These are phyloP conservation scores for Drosophila eugracilis DNA, from an alignment of 1,140 invertebrate genomes.

Conservation along the genomic window DNA sequence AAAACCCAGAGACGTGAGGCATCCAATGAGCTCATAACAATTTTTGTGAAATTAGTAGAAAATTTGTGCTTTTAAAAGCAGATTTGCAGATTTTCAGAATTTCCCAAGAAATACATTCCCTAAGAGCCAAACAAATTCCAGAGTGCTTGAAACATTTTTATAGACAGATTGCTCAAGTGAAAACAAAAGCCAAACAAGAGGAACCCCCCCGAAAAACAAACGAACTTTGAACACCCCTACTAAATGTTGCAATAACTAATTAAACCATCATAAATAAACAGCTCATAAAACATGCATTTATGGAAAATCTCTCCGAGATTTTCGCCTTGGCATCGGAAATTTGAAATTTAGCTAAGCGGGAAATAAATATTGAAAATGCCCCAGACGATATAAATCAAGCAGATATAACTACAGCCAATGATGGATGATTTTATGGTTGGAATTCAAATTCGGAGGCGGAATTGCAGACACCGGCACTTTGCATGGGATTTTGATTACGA, in stretches of 20 bases:
- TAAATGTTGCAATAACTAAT: slow-evolving; percentile 17
- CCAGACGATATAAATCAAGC: slow-evolving; percentile 64
- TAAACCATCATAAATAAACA: slow-evolving; percentile 41
- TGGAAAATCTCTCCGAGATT: slow-evolving; percentile 12
- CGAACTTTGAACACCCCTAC: slow-evolving; percentile 16
- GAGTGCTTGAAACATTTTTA: slow-evolving; percentile 12
- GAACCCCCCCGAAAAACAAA: neutral
- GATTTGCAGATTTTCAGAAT: neutral
- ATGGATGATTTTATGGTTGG: slow-evolving; percentile 50
- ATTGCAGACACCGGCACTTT: slow-evolving; percentile 43
- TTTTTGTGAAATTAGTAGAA: slow-evolving; percentile 6
- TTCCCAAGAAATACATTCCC: neutral
- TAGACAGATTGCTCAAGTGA: slow-evolving; percentile 2
- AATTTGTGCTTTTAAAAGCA: neutral
- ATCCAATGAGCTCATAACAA: slow-evolving; percentile 2
- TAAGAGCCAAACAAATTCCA: slow-evolving; percentile 8
- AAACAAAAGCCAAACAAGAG: slow-evolving; percentile 11
- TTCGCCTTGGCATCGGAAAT: slow-evolving; percentile 21
- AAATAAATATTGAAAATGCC: slow-evolving; percentile 62
- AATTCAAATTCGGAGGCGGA: slow-evolving; percentile 18
- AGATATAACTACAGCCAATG: slow-evolving; percentile 52
- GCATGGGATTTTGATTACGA: slow-evolving; percentile 1
- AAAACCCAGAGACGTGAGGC: slow-evolving; percentile 24
- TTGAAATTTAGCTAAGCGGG: slow-evolving; percentile 49
- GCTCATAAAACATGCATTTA: slow-evolving; percentile 51